Evolutionary conservation across 2,888 invertebrate genomes (phyloP), one percentile per base, ranked within the genome.

Genomic region (Volucella inanis): DNA sequence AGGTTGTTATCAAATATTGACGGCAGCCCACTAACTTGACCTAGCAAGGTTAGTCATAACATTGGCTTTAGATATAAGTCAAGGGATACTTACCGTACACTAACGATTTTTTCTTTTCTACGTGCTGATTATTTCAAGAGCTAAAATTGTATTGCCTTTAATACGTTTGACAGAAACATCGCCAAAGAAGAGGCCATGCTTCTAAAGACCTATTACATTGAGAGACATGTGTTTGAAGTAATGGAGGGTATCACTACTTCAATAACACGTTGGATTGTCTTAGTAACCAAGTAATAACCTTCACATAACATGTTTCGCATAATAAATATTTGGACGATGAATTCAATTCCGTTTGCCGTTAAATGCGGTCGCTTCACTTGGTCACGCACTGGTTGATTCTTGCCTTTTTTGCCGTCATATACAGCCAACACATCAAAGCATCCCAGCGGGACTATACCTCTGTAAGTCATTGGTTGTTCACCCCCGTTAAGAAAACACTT

Each of bases 341-440:
- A 74, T 57, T 75, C 43, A 84, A 38, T 75, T 80, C 84, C 80
- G 84, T 75, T 79, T 80, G 79, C 70, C 75, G 59, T 75, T 84
- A 70, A 75, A 84, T 84, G 84, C 22, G 79, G 84, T 75, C 47
- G 64, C 74, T 52, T 55, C 52, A 52, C 78, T 79, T 79, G 84
- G 84, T 80, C 84, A 84, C 84, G 79, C 84, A 80, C 79, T 80
- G 65, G 70, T 75, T 75, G 70, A 71, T 68, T 74, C 45, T 61
- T 41, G 41, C 38, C n/a, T 6, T 52, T 74, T 62, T 49, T 62
- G 62, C 50, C 50, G 39, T 78, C 57, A 22, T 45, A 68, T 41
- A 59, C 31, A 50, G 47, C 8, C 45, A 70, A 47, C 15, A 64
- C 47, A 64, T 38, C 22, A 61, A 68, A 81, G 15, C 67, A 80